Base-by-base conservation (phyloP, 1,140 invertebrate species). In the Drosophila littoralis region DNA sequence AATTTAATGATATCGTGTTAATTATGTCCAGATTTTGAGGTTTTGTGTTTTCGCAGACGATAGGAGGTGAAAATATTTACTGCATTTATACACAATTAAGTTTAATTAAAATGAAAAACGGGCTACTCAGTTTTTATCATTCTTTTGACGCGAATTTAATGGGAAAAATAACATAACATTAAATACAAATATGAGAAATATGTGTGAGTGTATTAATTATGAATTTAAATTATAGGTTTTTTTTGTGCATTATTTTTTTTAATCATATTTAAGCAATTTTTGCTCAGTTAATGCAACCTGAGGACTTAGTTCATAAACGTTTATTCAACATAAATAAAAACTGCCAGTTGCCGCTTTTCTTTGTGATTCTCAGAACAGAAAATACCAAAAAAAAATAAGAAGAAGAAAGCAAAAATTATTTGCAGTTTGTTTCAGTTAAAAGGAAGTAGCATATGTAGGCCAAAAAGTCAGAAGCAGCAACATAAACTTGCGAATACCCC, bases 401-500 rank as follows among this genome's bases (percentile, higher is more conserved):
- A 58, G 51, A 36, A 15, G 63, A 59, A 51, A 65, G 61, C 54
- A 7, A 51, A 48, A 65, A 50, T 57, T 65, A 71, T 58, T 58
- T 71, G 54, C 61, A 35, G 51, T 42, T 51, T n/a, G 9, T 51
- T 51, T 35, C 32, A n/a, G 50, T 13, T 9, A 57, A 55, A 63
- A 70, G 66, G 66, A 69, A 75, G 66, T 75, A 70, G 72, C 72
- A 63, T 57, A 75, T 75, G 72, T 75, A 52, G 72, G 72, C 59
- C 59, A 75, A 70, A 50, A 58, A 64, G 72, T 75, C 72, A 63
- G 22, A 59, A 50, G 36, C 51, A 32, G 22, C 48, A 54, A 46
- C 46, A 73, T 67, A 75, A 61, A 60, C 1, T 72, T 57, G 38
- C 36, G 54, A 64, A 38, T 68, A 46, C 71, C 42, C 42, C 57